A percentile compares a stretch with the other conserved stretches of the same genome.
phyloP scores from a whole-genome alignment of 2,888 invertebrate species.

The Agapostemon virescens region DNA sequence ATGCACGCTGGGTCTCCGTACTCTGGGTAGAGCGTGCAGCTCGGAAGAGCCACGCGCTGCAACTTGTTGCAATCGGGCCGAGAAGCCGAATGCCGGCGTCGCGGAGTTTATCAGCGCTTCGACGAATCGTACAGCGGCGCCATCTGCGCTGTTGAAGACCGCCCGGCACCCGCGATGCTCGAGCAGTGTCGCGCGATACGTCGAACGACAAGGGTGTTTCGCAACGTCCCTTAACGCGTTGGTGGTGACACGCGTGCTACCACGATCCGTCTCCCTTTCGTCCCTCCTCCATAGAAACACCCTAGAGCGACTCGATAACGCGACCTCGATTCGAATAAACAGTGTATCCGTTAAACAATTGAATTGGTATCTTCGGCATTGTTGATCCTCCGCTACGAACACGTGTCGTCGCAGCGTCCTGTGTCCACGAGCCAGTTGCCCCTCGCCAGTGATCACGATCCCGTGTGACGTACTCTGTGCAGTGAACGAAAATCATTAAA shows the following conservation, averaged over 20 bases:
- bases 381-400: background rate
- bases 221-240: background rate
- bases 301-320: background rate
- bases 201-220: conserved; percentile 45
- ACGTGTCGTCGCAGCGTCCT: background rate
- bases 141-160: conserved; percentile 52
- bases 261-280: background rate
- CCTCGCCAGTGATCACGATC: too few species aligned
- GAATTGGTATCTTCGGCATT: too few species aligned
- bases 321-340: too few species aligned
- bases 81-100: conserved; percentile 31
- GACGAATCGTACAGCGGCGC: conserved; percentile 49
- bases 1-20: conserved; percentile 29
- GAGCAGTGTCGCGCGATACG: conserved; percentile 75
- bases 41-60: conserved; percentile 53
- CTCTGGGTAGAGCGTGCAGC: conserved; percentile 32
- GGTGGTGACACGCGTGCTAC: conserved; percentile 25
- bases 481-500: background rate
- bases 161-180: conserved; percentile 42
- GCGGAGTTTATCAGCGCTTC: conserved; percentile 35
- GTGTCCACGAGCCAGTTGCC: background rate
- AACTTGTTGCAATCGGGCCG: conserved; percentile 70
- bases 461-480: background rate
- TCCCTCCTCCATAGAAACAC: background rate
- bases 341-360: background rate